These are phyloP conservation scores for Chionoecetes opilio DNA, from an alignment of 1,140 invertebrate species.

Conservation along the genomic window DNA sequence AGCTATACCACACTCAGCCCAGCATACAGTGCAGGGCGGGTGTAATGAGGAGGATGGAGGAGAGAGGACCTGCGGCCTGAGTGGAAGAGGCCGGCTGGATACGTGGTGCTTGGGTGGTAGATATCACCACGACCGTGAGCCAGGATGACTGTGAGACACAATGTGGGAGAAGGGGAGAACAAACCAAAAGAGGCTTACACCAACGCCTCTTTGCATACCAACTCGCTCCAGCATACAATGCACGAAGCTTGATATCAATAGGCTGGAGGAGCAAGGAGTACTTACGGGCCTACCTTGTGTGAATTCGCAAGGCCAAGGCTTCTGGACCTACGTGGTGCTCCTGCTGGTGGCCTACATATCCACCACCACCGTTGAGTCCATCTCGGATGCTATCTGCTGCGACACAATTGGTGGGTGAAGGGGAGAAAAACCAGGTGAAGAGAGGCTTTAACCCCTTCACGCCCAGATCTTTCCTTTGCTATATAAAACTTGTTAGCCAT, in stretches of 20 bases:
- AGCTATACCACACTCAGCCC: too few species aligned
- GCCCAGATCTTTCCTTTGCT: too few species aligned
- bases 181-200: too few species aligned
- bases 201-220: neutral
- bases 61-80: too few species aligned
- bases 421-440: neutral
- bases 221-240: slow-evolving; percentile 24
- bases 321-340: slow-evolving; percentile 54
- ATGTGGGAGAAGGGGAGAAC: too few species aligned
- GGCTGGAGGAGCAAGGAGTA: neutral
- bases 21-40: too few species aligned
- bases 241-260: neutral
- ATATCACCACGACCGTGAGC: too few species aligned
- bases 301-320: neutral
- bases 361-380: slow-evolving; percentile 50
- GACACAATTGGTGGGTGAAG: slow-evolving; percentile 56
- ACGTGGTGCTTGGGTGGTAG: too few species aligned
- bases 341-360: slow-evolving; percentile 41
- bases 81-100: neutral
- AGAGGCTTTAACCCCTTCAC: neutral
- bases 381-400: slow-evolving; percentile 60
- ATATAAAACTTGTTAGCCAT: too few species aligned
- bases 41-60: neutral
- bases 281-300: neutral
- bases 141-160: too few species aligned